A percentile compares a stretch with the other conserved stretches of the same genome.
Conservation (phyloP, 1,140 invertebrate species). For the Gonioctena quinquepunctata region DNA sequence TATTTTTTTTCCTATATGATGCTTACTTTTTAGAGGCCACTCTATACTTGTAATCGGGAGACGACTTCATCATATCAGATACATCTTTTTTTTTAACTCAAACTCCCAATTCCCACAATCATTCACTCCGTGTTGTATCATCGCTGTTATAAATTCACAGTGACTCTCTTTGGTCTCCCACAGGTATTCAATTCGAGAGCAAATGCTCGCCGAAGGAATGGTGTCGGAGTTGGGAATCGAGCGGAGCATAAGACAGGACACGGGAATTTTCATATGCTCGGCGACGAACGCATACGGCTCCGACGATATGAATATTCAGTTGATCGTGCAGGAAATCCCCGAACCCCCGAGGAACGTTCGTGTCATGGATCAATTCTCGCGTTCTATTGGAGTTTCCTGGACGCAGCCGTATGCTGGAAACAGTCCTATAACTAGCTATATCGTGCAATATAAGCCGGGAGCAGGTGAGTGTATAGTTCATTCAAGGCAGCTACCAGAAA, state of each 20-base stretch:
- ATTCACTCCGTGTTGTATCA: conserved; percentile 91
- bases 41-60: too few species aligned
- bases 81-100: not conserved
- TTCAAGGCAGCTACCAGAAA: too few species aligned
- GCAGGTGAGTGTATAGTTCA: conserved; percentile 76
- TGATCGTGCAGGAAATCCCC: conserved; percentile 89
- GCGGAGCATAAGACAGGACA: conserved; percentile 84
- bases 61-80: too few species aligned
- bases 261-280: conserved; percentile 84
- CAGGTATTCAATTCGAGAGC: conserved; percentile 71
- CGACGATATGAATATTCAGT: conserved; percentile 87
- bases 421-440: conserved; percentile 83
- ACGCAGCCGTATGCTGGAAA: conserved; percentile 85
- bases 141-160: conserved; percentile 84
- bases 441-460: conserved; percentile 83
- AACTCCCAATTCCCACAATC: conserved; percentile 42
- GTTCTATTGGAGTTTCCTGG: conserved; percentile 82
- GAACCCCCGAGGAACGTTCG: conserved; percentile 84
- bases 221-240: conserved; percentile 79
- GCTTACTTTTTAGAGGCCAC: too few species aligned
- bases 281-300: conserved; percentile 88
- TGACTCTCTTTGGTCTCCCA: conserved; percentile 69
- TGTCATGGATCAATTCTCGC: conserved; percentile 79
- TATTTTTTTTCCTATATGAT: too few species aligned
- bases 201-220: conserved; percentile 77